These are phyloP conservation scores for Paramisgurnus dabryanus DNA, from an alignment of 2,113 vertebrate species.

Conservation along the genomic window DNA sequence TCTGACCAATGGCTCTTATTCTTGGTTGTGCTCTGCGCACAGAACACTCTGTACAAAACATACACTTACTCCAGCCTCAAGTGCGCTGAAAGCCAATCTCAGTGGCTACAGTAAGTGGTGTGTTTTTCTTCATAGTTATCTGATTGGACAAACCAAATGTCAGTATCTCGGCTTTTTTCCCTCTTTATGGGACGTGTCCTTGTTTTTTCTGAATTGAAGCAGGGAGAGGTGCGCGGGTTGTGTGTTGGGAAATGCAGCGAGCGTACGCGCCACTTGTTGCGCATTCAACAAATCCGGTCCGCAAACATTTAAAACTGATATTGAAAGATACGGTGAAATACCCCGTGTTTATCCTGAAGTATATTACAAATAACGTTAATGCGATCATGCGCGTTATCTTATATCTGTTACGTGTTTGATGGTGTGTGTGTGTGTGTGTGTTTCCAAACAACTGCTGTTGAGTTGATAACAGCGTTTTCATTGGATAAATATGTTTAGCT, in stretches of 20 bases:
- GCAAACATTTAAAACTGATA: not conserved
- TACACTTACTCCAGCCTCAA: conserved; percentile 58
- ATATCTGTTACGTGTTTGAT: not conserved
- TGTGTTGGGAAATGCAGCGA: not conserved
- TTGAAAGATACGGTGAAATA: not conserved
- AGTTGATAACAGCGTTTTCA: not conserved
- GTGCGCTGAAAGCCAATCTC: conserved; percentile 46
- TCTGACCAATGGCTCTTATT: conserved; percentile 58
- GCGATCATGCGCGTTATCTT: not conserved
- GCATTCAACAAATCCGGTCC: not conserved
- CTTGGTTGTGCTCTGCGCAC: conserved; percentile 69
- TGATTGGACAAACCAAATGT: conserved; percentile 69
- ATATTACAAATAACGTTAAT: no score
- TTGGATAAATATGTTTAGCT: not conserved
- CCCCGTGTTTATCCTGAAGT: not conserved
- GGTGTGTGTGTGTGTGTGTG: not conserved
- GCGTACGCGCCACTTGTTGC: not conserved
- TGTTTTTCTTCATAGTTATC: conserved; percentile 66
- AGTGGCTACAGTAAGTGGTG: conserved; percentile 74
- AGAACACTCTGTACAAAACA: conserved; percentile 74
- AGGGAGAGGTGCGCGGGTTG: conserved; percentile 17
- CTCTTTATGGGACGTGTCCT: conserved; percentile 66
- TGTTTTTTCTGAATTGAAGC: conserved; percentile 64
- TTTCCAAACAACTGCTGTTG: not conserved
- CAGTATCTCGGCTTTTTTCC: conserved; percentile 57